phyloP scores from a whole-genome alignment of 2,113 vertebrate species.

The Crotalus helleri region DNA sequence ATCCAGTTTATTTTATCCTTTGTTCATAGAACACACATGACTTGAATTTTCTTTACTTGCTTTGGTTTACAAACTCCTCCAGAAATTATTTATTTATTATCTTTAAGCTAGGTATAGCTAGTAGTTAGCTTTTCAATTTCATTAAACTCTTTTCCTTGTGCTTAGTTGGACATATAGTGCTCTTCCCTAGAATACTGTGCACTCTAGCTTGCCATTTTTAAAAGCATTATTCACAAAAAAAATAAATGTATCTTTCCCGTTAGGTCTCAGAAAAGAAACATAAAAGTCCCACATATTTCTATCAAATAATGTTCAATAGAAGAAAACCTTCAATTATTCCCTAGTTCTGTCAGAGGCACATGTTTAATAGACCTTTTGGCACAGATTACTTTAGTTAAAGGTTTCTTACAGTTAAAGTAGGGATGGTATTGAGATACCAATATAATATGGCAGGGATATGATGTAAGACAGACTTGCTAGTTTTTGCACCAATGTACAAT shows the following conservation, averaged over 20 bases:
- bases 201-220: slow-evolving; percentile 63
- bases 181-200: slow-evolving; percentile 55
- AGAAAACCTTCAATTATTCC: slow-evolving; percentile 57
- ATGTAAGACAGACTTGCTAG: slow-evolving; percentile 11
- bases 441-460: background rate
- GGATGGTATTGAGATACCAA: background rate
- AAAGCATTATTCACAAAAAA: slow-evolving; percentile 65
- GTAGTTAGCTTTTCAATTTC: slow-evolving; percentile 45
- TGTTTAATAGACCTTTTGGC: slow-evolving; percentile 42
- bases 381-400: slow-evolving; percentile 37
- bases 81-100: slow-evolving; percentile 38
- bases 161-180: slow-evolving; percentile 38
- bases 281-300: slow-evolving; percentile 56
- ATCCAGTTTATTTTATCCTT: slow-evolving; percentile 22
- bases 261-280: slow-evolving; percentile 51
- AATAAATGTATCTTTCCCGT: slow-evolving; percentile 56
- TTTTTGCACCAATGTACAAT: background rate
- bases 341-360: slow-evolving; percentile 43
- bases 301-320: slow-evolving; percentile 45
- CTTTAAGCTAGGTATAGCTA: slow-evolving; percentile 32
- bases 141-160: slow-evolving; percentile 63
- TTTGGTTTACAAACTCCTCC: slow-evolving; percentile 33
- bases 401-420: slow-evolving; percentile 19
- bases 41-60: slow-evolving; percentile 33
- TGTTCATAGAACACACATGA: slow-evolving; percentile 33